These are phyloP conservation scores for Brachionus plicatilis DNA, from an alignment of 1,140 invertebrate genomes.

Conservation along the genomic window DNA sequence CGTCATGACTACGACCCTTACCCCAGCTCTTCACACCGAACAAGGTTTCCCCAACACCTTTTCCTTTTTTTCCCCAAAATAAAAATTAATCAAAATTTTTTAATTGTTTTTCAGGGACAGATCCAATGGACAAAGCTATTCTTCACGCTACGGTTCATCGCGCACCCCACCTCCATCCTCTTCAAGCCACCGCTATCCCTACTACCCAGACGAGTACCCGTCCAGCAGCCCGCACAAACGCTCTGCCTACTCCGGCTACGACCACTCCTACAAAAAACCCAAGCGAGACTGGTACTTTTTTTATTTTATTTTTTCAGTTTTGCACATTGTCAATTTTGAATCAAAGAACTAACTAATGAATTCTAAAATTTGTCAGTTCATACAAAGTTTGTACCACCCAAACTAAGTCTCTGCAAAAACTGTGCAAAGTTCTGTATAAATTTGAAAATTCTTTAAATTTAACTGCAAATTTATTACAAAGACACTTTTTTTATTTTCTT, in stretches of 20 bases:
- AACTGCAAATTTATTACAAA: too few relatives aligned
- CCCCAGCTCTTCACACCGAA: neutral
- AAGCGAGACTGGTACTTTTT: neutral
- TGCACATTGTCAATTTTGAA: neutral
- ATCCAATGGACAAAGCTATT: neutral
- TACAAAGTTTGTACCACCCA: too few relatives aligned
- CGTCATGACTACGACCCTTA: neutral
- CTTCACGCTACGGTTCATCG: neutral
- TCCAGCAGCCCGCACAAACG: neutral
- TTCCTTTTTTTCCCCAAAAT: too few relatives aligned
- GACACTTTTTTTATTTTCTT: too few relatives aligned
- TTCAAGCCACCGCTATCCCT: neutral
- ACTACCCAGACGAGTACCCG: neutral
- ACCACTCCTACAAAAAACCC: neutral
- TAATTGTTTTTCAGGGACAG: neutral
- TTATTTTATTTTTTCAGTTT: neutral
- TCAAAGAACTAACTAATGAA: too few relatives aligned
- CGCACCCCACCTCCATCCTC: neutral
- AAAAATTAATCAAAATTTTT: too few relatives aligned
- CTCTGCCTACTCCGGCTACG: neutral
- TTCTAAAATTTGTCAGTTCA: too few relatives aligned
- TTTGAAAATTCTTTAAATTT: too few relatives aligned
- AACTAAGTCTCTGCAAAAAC: too few relatives aligned
- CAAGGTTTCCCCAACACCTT: neutral
- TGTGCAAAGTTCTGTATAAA: too few relatives aligned